Evolutionary conservation across 2,888 invertebrate species (phyloP).

Genomic region (Phytoseiulus persimilis): DNA sequence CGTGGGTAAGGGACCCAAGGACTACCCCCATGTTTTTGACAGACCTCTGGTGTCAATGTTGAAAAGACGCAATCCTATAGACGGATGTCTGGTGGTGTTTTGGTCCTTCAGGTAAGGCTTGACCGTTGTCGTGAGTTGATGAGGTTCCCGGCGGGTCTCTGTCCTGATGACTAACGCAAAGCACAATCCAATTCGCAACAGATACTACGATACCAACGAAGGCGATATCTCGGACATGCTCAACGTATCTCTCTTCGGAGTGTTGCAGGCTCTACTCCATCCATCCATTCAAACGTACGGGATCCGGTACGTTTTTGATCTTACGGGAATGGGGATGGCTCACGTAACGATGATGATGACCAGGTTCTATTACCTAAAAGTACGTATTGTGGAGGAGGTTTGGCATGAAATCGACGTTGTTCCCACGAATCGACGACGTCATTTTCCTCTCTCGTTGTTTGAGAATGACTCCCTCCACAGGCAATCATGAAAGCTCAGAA

Average conservation of each 20-base stretch:
- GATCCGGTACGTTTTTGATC: constrained; percentile 13
- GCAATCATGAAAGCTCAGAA: constrained; percentile 27
- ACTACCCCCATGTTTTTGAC: constrained; percentile 27
- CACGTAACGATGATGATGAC: constrained; percentile 13
- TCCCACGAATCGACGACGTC: not conserved
- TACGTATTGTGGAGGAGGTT: not conserved
- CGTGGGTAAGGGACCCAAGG: constrained; percentile 11
- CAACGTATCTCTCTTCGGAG: not conserved
- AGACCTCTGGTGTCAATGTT: constrained; percentile 19
- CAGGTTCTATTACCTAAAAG: constrained; percentile 14
- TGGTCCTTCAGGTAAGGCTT: constrained; percentile 12
- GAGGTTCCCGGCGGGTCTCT: not conserved
- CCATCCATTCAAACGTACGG: not conserved
- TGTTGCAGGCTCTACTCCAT: not conserved
- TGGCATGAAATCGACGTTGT: not conserved
- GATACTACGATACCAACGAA: not conserved
- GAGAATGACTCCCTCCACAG: not conserved
- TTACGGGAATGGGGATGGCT: constrained; percentile 6
- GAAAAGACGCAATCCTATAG: constrained; percentile 9
- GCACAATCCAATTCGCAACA: not conserved
- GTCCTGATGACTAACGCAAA: not conserved
- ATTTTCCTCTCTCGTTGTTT: not conserved
- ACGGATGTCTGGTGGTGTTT: not conserved
- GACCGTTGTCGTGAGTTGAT: not conserved
- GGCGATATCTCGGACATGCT: constrained; percentile 28